Evolutionary conservation across 2,797 vertebrate species (phyloP).

Genomic region (Sebastes itinus): DNA sequence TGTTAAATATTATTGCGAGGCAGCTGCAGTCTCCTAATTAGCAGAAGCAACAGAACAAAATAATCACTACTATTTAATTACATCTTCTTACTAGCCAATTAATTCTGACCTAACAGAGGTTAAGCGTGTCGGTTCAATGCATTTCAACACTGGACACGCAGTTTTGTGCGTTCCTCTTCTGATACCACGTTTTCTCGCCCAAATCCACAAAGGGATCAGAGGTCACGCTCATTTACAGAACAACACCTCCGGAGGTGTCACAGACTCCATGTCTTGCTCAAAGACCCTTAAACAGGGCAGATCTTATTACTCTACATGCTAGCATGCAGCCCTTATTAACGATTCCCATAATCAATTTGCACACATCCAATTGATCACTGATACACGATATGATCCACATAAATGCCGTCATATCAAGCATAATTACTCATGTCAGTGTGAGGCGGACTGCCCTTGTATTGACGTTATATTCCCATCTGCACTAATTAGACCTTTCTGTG

Average conservation of each 20-base stretch:
- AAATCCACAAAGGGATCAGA: constrained; percentile 19
- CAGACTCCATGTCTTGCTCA: background rate
- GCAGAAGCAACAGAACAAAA: constrained; percentile 38
- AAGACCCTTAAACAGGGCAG: background rate
- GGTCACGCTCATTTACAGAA: constrained; percentile 39
- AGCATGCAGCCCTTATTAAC: background rate
- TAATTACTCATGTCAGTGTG: constrained; percentile 54
- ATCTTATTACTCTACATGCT: background rate
- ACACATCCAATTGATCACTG: constrained; percentile 34
- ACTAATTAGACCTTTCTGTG: constrained; percentile 61
- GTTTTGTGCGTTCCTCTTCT: constrained; percentile 17
- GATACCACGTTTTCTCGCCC: constrained; percentile 1
- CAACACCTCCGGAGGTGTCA: constrained; percentile 29
- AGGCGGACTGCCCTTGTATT: constrained; percentile 38
- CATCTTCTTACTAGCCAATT: constrained; percentile 50
- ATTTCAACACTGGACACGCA: constrained; percentile 1
- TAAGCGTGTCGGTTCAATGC: constrained; percentile 39
- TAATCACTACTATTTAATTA: constrained; percentile 53
- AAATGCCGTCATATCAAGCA: constrained; percentile 37
- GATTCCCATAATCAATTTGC: background rate
- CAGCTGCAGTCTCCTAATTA: constrained; percentile 27
- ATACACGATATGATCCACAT: constrained; percentile 36
- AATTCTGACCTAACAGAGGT: constrained; percentile 56
- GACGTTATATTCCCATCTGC: constrained; percentile 59
- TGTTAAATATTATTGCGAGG: background rate